Percentiles rank a stretch among this genome's conserved stretches.
phyloP scores from a whole-genome alignment of 2,888 invertebrate genomes.

The Coelinius sp. region DNA sequence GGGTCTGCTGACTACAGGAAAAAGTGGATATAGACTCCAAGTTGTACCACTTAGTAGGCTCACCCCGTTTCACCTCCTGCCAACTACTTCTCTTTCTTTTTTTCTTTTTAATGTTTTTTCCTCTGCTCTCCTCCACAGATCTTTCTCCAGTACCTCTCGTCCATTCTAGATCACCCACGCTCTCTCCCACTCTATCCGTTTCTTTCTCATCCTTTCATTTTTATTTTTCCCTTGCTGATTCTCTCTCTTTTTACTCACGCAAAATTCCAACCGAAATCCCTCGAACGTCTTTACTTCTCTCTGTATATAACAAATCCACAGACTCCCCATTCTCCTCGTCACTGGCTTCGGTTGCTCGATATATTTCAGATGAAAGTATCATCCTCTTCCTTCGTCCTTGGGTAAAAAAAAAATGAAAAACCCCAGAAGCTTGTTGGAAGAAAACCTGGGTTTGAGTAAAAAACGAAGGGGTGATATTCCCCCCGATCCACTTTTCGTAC shows the following conservation, averaged over 20 bases:
- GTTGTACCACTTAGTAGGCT: conserved; percentile 60
- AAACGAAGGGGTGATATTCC: conserved; percentile 62
- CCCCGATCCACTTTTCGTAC: conserved; percentile 62
- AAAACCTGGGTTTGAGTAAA: conserved; percentile 29
- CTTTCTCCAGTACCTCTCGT: conserved; percentile 45
- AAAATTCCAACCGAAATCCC: conserved; percentile 39
- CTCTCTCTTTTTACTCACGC: conserved; percentile 36
- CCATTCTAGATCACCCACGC: conserved; percentile 41
- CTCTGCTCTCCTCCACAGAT: conserved; percentile 28
- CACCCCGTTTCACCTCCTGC: conserved; percentile 47
- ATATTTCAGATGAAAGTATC: conserved; percentile 29
- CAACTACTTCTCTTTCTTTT: conserved; percentile 44
- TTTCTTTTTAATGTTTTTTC: conserved; percentile 31
- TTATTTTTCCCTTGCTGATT: conserved; percentile 43
- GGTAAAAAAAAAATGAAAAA: no score
- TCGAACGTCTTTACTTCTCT: conserved; percentile 29
- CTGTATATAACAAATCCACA: conserved; percentile 34
- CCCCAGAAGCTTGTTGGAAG: conserved; percentile 29
- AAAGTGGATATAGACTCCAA: conserved; percentile 52
- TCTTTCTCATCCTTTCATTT: conserved; percentile 44
- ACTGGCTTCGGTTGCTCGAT: conserved; percentile 29
- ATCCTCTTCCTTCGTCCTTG: conserved; percentile 16
- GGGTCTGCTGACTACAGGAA: conserved; percentile 48
- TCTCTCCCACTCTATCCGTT: conserved; percentile 37
- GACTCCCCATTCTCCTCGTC: conserved; percentile 28